These are phyloP conservation scores for Malachius bipustulatus DNA, from an alignment of 2,888 invertebrate genomes.

Conservation along the genomic window DNA sequence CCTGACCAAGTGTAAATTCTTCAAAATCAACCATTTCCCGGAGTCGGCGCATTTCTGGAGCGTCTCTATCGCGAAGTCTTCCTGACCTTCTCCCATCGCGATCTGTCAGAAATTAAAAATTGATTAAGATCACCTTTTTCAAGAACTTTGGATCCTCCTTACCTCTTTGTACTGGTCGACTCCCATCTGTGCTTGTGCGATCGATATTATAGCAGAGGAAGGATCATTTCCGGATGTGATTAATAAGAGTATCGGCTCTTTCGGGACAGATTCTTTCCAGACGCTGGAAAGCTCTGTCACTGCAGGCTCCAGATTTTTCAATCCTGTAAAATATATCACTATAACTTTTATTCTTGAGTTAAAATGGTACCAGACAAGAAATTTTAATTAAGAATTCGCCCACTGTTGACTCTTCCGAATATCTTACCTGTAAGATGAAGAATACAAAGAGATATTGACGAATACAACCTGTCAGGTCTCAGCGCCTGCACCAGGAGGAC, in stretches of 20 bases:
- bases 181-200: too few relatives aligned
- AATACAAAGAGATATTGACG: conserved; percentile 62
- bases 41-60: conserved; percentile 46
- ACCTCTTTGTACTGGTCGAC: neutral
- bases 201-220: too few relatives aligned
- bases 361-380: too few relatives aligned
- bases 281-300: conserved; percentile 37
- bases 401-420: too few relatives aligned
- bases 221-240: conserved; percentile 87
- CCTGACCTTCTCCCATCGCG: conserved; percentile 72
- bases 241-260: conserved; percentile 71
- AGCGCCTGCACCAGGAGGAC: conserved; percentile 67
- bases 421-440: conserved; percentile 50
- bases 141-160: neutral
- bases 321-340: neutral
- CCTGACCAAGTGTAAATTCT: conserved; percentile 68
- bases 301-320: conserved; percentile 24
- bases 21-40: conserved; percentile 69
- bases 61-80: conserved; percentile 47
- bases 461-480: conserved; percentile 71
- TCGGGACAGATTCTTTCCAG: conserved; percentile 42
- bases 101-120: conserved; percentile 38
- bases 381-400: too few relatives aligned
- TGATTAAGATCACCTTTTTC: neutral
- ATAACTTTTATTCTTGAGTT: too few relatives aligned